These are phyloP conservation scores for Reinhardtius hippoglossoides DNA, from an alignment of 2,113 vertebrate species.

Conservation along the genomic window DNA sequence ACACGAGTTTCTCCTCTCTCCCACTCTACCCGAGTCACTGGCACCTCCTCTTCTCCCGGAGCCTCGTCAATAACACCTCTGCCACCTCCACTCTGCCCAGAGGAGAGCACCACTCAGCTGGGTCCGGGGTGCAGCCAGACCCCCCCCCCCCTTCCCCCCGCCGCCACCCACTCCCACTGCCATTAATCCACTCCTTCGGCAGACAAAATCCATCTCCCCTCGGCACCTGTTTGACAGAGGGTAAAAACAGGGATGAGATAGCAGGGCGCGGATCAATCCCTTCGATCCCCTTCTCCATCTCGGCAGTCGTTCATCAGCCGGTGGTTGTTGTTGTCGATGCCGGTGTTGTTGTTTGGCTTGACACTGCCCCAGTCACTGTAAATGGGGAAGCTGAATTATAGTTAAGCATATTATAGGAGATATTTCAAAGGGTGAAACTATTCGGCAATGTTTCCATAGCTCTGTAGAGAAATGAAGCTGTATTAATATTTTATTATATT, in stretches of 20 bases:
- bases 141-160: constrained; percentile 31
- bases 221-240: constrained; percentile 82
- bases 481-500: background rate
- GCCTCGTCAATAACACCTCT: constrained; percentile 70
- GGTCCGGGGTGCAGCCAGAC: constrained; percentile 6
- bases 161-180: constrained; percentile 29
- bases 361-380: constrained; percentile 34
- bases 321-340: constrained; percentile 74
- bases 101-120: constrained; percentile 59
- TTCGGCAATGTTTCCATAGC: background rate
- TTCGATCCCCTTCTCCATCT: constrained; percentile 80
- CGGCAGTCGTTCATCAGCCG: constrained; percentile 78
- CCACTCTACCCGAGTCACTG: constrained; percentile 48
- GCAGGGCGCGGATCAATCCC: constrained; percentile 79
- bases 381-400: constrained; percentile 44
- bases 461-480: background rate
- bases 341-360: constrained; percentile 66
- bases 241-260: constrained; percentile 84
- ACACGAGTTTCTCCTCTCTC: constrained; percentile 41
- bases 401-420: background rate
- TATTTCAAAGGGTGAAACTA: background rate
- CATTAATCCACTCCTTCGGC: constrained; percentile 83
- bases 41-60: constrained; percentile 58
- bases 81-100: constrained; percentile 62
- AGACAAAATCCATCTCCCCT: constrained; percentile 84